Evolutionary conservation across 2,888 invertebrate species (phyloP), one percentile per base, ranked within the genome.

Genomic region (Drosophila prolongata): DNA sequence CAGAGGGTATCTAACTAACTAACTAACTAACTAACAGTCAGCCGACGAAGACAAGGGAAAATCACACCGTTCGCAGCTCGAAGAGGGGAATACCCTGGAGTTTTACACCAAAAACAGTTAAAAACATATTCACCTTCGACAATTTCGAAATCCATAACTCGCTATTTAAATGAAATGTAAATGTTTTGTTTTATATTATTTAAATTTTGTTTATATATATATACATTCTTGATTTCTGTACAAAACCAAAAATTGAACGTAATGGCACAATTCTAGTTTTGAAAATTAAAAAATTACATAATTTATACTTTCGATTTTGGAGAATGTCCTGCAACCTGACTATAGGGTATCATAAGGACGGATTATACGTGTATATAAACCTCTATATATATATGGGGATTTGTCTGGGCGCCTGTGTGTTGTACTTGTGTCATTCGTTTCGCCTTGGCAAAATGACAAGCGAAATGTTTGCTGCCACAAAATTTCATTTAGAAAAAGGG

Each of bases 401-500:
- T 14, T 53, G 58, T 47, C 24, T 53, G 53, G 58, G 61, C 43
- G 38, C n/a, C 55, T 38, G 66, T 64, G 64, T 82, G 86, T 82
- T 82, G 83, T 81, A 79, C 86, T 82, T 84, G 78, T 83, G 87
- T 81, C 81, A 81, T 87, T 81, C 77, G 79, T 35, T 66, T 47
- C 44, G 65, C 46, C 65, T 60, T 85, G 83, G 75, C 83, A 81
- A 75, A 81, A 79, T 81, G 81, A 85, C 81, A 81, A 75, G 81
- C 80, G 73, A 80, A 80, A 82, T 85, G 86, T 78, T 82, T 85
- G 35, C 54, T 62, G 87, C 85, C 85, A 81, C 87, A 84, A 75
- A 87, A 84, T 74, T 84, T 81, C 84, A 84, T 84, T 84, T 87
- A 70, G 80, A 77, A 79, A 87, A 84, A 84, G 80, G 84, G 80